A percentile compares a stretch with the other conserved stretches of the same genome.
Evolutionary conservation across 1,140 invertebrate species (phyloP).

Genomic region (Venustaconcha ellipsiformis): DNA sequence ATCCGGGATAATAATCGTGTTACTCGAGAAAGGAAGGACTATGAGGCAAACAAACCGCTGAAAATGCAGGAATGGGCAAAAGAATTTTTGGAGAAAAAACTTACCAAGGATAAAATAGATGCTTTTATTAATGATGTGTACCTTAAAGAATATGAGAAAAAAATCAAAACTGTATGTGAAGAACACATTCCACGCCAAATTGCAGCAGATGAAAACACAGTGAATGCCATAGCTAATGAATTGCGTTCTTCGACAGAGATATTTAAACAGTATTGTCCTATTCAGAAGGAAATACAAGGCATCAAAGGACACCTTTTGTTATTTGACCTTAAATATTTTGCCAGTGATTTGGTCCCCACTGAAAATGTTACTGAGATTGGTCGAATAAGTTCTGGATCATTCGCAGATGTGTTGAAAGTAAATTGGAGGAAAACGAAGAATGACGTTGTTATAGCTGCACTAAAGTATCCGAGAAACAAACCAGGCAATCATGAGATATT

Average conservation of each 20-base stretch:
- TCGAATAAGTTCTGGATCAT: conserved; percentile 29
- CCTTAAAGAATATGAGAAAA: conserved; percentile 23
- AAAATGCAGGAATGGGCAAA: conserved; percentile 35
- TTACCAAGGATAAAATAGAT: conserved; percentile 22
- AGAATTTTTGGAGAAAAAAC: conserved; percentile 8
- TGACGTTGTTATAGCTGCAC: conserved; percentile 15
- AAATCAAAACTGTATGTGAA: conserved; percentile 34
- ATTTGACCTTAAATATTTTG: conserved; percentile 28
- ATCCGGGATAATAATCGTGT: conserved; percentile 26
- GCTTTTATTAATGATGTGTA: conserved; percentile 30
- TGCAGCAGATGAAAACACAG: conserved; percentile 27
- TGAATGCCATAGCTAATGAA: conserved; percentile 33
- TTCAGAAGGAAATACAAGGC: conserved; percentile 16
- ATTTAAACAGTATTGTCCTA: conserved; percentile 25
- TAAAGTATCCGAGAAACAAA: conserved; percentile 25
- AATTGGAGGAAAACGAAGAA: conserved; percentile 6
- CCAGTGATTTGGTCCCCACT: conserved; percentile 10
- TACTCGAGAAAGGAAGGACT: conserved; percentile 7
- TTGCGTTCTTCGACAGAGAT: conserved; percentile 27
- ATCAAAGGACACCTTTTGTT: conserved; percentile 26
- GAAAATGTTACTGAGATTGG: conserved; percentile 11
- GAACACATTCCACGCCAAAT: conserved; percentile 39
- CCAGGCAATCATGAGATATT: conserved; percentile 19
- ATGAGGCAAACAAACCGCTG: conserved; percentile 22
- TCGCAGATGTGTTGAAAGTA: conserved; percentile 29